Evolutionary conservation across 2,888 invertebrate genomes (phyloP).

Genomic region (Caenorhabditis sp.): DNA sequence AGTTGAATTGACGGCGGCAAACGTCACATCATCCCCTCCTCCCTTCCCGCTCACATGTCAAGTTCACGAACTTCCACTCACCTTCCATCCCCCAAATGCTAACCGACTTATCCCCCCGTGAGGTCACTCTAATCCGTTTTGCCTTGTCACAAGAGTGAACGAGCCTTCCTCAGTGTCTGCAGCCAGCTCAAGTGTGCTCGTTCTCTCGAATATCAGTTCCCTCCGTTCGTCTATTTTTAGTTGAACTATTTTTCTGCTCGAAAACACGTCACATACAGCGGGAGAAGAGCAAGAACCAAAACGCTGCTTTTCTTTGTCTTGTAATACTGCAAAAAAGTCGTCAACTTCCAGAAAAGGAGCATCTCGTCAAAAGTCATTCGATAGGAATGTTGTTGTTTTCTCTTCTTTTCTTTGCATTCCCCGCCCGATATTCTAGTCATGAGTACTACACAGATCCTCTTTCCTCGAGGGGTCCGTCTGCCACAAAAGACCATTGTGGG

Average conservation of each 20-base stretch:
- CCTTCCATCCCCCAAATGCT: neutral
- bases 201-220: no score
- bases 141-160: no score
- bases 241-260: conserved; percentile 16
- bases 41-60: neutral
- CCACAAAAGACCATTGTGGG: neutral
- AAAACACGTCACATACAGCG: conserved; percentile 39
- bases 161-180: no score
- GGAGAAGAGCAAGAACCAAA: conserved; percentile 22
- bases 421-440: conserved; percentile 6
- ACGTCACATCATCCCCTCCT: conserved; percentile 21
- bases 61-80: conserved; percentile 4
- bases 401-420: neutral
- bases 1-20: conserved; percentile 18
- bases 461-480: neutral
- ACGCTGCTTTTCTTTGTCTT: neutral
- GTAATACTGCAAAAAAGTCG: neutral
- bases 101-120: neutral
- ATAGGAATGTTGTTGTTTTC: conserved; percentile 10
- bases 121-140: conserved; percentile 8
- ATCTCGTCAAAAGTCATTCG: conserved; percentile 25
- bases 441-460: no score
- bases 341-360: conserved; percentile 3
- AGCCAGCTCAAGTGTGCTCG: neutral
- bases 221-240: conserved; percentile 12